phyloP scores from a whole-genome alignment of 2,888 invertebrate species.

The Drosophila prostipennis region DNA sequence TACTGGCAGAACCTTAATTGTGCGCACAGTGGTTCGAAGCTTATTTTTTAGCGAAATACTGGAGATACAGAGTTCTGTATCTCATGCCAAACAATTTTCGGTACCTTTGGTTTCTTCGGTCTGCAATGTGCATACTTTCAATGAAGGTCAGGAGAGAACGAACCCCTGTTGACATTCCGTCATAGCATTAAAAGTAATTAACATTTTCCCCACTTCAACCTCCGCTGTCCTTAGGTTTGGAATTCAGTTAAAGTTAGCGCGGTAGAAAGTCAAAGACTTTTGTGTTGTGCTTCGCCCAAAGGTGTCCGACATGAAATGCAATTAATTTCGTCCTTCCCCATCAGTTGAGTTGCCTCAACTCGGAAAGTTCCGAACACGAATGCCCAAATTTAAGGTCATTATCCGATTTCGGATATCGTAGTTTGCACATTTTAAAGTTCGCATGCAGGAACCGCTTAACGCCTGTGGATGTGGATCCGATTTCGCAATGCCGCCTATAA shows the following conservation, averaged over 20 bases:
- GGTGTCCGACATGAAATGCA: conserved; percentile 37
- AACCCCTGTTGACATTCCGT: conserved; percentile 60
- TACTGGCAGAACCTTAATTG: background rate
- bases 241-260: conserved; percentile 12
- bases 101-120: background rate
- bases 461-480: background rate
- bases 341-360: background rate
- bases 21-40: conserved; percentile 7
- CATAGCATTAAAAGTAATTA: conserved; percentile 72
- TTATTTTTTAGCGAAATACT: too few species aligned
- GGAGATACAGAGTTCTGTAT: background rate
- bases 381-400: conserved; percentile 11
- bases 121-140: conserved; percentile 7
- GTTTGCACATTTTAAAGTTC: background rate
- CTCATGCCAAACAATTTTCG: background rate
- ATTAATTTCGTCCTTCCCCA: conserved; percentile 24
- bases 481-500: background rate
- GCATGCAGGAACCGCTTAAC: background rate
- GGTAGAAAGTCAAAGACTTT: conserved; percentile 18
- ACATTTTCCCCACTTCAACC: conserved; percentile 47
- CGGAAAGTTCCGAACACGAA: background rate
- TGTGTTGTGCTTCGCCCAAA: conserved; percentile 17
- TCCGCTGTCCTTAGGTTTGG: conserved; percentile 4
- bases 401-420: conserved; percentile 12
- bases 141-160: conserved; percentile 30